Evolutionary conservation across 2,888 invertebrate species (phyloP).

Genomic region (Polylopha cassiicola): DNA sequence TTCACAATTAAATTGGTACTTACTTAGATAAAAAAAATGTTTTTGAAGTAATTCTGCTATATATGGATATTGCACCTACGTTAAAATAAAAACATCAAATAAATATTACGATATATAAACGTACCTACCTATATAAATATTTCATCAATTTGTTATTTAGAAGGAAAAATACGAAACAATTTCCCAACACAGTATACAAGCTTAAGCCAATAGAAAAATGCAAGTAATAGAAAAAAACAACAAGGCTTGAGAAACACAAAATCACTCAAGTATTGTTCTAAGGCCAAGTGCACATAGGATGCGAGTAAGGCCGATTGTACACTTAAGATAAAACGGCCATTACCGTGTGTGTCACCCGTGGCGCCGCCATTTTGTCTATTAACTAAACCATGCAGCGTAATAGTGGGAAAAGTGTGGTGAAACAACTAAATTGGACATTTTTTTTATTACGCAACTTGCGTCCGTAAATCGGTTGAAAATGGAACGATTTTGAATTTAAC

Average conservation of each 20-base stretch:
- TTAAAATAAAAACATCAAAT: no score
- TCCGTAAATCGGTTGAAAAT: constrained; percentile 14
- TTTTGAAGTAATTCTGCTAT: no score
- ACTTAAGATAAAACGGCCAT: constrained; percentile 63
- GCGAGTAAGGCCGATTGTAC: constrained; percentile 68
- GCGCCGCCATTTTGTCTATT: constrained; percentile 68
- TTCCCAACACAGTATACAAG: no score
- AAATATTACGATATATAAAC: no score
- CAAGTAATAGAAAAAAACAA: constrained; percentile 14
- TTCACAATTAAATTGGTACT: no score
- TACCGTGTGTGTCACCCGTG: constrained; percentile 69
- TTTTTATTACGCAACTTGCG: constrained; percentile 36
- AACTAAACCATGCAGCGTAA: constrained; percentile 50
- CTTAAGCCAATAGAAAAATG: no score
- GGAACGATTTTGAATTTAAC: constrained; percentile 2
- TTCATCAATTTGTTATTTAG: no score
- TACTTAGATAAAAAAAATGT: no score
- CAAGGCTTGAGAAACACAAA: constrained; percentile 7
- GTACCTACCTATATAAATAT: no score
- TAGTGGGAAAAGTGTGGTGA: constrained; percentile 64
- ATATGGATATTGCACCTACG: no score
- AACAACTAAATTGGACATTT: constrained; percentile 49
- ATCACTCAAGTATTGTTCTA: constrained; percentile 30
- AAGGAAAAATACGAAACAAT: no score
- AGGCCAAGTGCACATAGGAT: constrained; percentile 56